Evolutionary conservation across 2,888 invertebrate species (phyloP), one percentile per base, ranked within the genome.

Genomic region (Neoitamus cyanurus): DNA sequence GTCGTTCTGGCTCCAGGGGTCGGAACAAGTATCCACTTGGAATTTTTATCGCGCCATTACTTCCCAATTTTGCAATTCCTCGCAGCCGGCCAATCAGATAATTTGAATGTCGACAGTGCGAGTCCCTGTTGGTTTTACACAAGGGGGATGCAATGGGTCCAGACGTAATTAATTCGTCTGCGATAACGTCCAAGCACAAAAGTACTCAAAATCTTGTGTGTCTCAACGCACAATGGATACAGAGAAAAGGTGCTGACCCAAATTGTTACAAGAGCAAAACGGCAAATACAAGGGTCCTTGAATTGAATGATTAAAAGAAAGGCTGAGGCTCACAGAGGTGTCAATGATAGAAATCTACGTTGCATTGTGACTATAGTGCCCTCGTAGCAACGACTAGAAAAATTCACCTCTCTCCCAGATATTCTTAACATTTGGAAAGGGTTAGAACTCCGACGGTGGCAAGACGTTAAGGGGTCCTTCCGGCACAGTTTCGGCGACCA

Each of bases 261-360:
- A 82, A 82, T 82, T 82, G 37, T 36, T 25, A 34, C 25, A 58
- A 36, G 48, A 75, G 83, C 58, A 69, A 83, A 83, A 83, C 34
- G 83, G 58, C 83, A 83, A 73, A 20, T n/a, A 75, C 36, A 31
- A 83, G 83, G 83, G 83, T 83, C 73, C 83, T 83, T 75, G 58
- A 83, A 30, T 73, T 34, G 25, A 58, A 13, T 48, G 1, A 68
- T 30, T n/a, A n/a, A 75, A 48, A 34, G 58, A 83, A 72, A 48
- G 72, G 7, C 30, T 34, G 5, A 46, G 58, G 3, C 37, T 15
- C 36, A n/a, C 20, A 1, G 78, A 84, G 84, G 84, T 84, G 84
- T 84, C 84, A 84, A 84, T 84, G 84, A 84, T 84, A 84, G 42
- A 84, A 70, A 84, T 84, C 84, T 84, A 11, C n/a, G 28, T 78